Evolutionary conservation across 2,797 vertebrate species (phyloP), one percentile per base, ranked within the genome.

Genomic region (Mycteria americana): DNA sequence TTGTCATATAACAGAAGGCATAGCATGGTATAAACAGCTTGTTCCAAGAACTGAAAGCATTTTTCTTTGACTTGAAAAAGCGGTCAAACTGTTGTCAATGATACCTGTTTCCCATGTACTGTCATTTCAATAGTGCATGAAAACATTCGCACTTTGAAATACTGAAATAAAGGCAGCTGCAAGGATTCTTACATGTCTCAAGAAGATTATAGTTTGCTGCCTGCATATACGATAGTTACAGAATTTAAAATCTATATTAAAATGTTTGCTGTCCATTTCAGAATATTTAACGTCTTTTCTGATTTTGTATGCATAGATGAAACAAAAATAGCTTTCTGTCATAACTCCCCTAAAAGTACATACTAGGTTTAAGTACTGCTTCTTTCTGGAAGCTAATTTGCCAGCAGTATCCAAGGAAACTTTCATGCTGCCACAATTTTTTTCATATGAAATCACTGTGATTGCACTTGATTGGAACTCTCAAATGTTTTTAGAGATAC

Each of bases 401-500:
- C 39, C 45, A 95, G 24, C 45, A 68, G 21, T 89, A 64, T 95
- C 88, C 91, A 75, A 86, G 77, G 65, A 92, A 95, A 91, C 39
- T 92, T 97, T 77, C 65, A 85, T n/a, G 63, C 78, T 93, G 81
- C 48, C 54, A 73, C 80, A 39, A 11, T 78, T 85, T 82, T 80
- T 96, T 53, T 37, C 51, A 23, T 95, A 53, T 12, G 28, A 95
- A 98, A 97, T 98, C 97, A 94, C 50, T 68, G 96, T 98, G 89
- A 98, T 98, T 98, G 85, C 97, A 93, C 75, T 96, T 98, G 95
- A 98, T 98, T 98, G 93, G 77, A 98, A 97, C 97, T 97, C 95
- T 97, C 83, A 96, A 92, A 54, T 54, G 31, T 87, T 95, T 96
- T 98, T 94, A 97, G 91, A 97, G 97, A 96, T 95, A 97, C 85